Conservation (phyloP, 2,113 vertebrate genomes). For the Perccottus glenii region DNA sequence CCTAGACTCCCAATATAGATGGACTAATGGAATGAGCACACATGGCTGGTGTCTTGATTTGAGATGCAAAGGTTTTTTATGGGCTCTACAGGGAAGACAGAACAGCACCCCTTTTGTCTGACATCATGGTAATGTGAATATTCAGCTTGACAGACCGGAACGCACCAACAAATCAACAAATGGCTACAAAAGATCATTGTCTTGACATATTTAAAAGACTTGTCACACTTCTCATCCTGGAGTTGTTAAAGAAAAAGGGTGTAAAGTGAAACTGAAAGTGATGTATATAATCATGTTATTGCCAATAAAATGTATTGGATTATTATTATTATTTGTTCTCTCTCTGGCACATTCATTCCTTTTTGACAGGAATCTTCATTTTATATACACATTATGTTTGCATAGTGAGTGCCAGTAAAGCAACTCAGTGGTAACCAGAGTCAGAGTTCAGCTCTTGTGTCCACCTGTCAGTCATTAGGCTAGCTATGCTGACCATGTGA, state of each 20-base stretch:
- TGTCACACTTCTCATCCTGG: too few species aligned
- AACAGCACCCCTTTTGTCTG: background rate
- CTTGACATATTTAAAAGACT: conserved; percentile 1
- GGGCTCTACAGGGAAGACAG: too few species aligned
- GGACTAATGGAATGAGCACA: background rate
- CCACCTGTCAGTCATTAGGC: conserved; percentile 70
- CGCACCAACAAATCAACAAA: background rate
- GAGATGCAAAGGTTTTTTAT: too few species aligned
- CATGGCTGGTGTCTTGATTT: too few species aligned
- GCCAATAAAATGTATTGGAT: too few species aligned
- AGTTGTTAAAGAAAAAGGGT: too few species aligned
- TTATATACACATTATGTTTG: background rate
- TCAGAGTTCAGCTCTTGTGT: conserved; percentile 27
- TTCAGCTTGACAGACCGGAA: background rate
- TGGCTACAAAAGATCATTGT: conserved; percentile 7
- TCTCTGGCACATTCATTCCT: too few species aligned
- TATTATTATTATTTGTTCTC: too few species aligned
- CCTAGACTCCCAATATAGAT: conserved; percentile 16
- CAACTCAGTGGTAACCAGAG: conserved; percentile 23
- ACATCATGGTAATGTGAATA: background rate
- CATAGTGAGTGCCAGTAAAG: background rate
- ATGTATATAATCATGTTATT: too few species aligned
- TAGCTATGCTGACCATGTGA: conserved; percentile 61
- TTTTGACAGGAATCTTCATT: too few species aligned
- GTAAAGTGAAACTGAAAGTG: too few species aligned